Evolutionary conservation across 2,888 invertebrate species (phyloP).

Genomic region (Furcula furcula): DNA sequence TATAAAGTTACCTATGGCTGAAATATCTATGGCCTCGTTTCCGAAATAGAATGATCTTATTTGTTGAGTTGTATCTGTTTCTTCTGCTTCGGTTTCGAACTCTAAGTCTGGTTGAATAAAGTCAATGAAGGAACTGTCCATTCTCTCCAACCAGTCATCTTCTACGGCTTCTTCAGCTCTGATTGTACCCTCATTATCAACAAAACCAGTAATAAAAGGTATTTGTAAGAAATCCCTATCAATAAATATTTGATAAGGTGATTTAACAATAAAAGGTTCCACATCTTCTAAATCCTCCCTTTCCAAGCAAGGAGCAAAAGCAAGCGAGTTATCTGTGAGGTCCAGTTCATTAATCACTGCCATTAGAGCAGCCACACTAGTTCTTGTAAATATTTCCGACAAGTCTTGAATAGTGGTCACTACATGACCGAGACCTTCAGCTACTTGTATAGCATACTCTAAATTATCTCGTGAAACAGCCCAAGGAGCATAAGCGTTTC

Average conservation of each 20-base stretch:
- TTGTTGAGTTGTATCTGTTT: constrained; percentile 30
- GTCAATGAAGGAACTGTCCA: constrained; percentile 53
- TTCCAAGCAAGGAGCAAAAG: constrained; percentile 72
- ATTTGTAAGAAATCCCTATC: constrained; percentile 49
- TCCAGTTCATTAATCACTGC: constrained; percentile 62
- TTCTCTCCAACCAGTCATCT: constrained; percentile 55
- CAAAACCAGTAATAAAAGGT: constrained; percentile 64
- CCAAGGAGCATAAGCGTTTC: constrained; percentile 70
- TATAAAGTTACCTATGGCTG: constrained; percentile 42
- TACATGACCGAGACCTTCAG: constrained; percentile 60
- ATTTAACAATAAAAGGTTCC: constrained; percentile 50
- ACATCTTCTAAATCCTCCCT: constrained; percentile 36
- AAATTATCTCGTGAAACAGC: constrained; percentile 66
- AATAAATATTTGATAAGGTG: constrained; percentile 50
- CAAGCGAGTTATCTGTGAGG: constrained; percentile 60
- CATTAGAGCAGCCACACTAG: constrained; percentile 59
- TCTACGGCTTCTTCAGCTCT: constrained; percentile 49
- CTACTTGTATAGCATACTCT: constrained; percentile 54
- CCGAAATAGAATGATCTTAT: constrained; percentile 56
- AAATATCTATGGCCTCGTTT: constrained; percentile 30
- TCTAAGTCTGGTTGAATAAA: constrained; percentile 62
- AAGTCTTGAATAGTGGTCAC: constrained; percentile 46
- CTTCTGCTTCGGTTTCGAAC: constrained; percentile 43
- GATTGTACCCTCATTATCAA: constrained; percentile 68
- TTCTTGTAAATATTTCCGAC: constrained; percentile 52